Evolutionary conservation across 2,113 vertebrate species (phyloP).

Genomic region (Etheostoma spectabile): DNA sequence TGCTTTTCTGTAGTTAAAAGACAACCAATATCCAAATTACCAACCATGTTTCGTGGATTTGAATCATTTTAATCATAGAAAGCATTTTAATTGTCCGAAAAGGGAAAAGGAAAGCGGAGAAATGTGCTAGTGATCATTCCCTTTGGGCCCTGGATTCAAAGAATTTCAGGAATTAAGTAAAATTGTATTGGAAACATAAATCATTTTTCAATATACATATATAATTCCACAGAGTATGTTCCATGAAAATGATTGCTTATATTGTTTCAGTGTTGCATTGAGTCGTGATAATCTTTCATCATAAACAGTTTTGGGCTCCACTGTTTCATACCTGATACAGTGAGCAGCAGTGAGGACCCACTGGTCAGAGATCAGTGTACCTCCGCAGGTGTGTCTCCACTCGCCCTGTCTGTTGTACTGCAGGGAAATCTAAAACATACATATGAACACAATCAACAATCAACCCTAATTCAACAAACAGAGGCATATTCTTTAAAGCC

Average conservation of each 20-base stretch:
- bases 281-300: not conserved
- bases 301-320: not conserved
- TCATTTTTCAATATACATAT: not conserved
- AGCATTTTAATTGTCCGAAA: not conserved
- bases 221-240: not conserved
- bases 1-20: not conserved
- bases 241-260: not conserved
- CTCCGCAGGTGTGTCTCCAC: constrained; percentile 90
- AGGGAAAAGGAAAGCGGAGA: not conserved
- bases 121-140: not conserved
- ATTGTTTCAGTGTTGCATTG: not conserved
- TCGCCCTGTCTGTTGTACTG: constrained; percentile 79
- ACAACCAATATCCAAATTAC: not conserved
- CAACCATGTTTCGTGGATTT: not conserved
- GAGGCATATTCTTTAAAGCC: not conserved
- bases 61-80: not conserved
- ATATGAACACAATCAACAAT: not conserved
- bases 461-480: no score
- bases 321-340: constrained; percentile 87
- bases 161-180: not conserved
- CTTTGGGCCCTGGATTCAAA: not conserved
- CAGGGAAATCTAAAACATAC: constrained; percentile 86
- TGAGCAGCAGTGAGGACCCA: constrained; percentile 93
- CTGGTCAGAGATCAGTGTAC: constrained; percentile 85
- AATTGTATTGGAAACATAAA: not conserved